Percentiles rank a stretch among this genome's conserved stretches.
Evolutionary conservation across 2,797 vertebrate genomes (phyloP).

Genomic region (Gallirallus australis): DNA sequence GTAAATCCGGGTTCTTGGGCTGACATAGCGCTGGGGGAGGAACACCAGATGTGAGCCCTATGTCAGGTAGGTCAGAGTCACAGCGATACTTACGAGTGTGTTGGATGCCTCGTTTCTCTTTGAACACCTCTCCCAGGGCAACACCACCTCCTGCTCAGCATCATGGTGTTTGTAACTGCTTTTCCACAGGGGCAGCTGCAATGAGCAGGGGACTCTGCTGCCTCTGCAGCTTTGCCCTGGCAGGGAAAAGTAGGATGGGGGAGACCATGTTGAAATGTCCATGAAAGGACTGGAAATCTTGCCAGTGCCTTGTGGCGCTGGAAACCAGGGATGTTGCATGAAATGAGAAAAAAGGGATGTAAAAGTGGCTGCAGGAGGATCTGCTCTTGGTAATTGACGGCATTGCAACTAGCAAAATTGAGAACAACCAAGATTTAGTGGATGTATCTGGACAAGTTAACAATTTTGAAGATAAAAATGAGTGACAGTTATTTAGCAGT

Average conservation of each 20-base stretch:
- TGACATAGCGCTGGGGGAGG: not conserved
- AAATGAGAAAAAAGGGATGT: not conserved
- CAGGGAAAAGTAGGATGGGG: not conserved
- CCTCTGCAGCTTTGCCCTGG: not conserved
- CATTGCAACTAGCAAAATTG: not conserved
- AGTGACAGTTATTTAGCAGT: not conserved
- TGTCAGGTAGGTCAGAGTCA: not conserved
- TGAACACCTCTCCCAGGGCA: not conserved
- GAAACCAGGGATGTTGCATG: not conserved
- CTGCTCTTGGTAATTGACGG: not conserved
- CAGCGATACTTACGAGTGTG: not conserved
- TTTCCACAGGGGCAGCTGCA: not conserved
- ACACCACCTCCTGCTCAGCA: not conserved
- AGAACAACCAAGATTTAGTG: not conserved
- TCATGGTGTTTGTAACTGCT: accelerated
- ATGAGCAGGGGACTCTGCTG: not conserved
- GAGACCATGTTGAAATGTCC: not conserved
- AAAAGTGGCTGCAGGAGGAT: not conserved
- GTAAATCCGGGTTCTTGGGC: not conserved
- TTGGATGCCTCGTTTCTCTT: not conserved
- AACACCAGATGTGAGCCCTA: not conserved
- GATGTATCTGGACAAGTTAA: not conserved
- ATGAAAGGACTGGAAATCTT: not conserved
- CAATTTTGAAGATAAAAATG: not conserved
- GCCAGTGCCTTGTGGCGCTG: not conserved